Evolutionary conservation across 2,888 invertebrate genomes (phyloP), one percentile per base, ranked within the genome.

Genomic region (Branchellion lobata): DNA sequence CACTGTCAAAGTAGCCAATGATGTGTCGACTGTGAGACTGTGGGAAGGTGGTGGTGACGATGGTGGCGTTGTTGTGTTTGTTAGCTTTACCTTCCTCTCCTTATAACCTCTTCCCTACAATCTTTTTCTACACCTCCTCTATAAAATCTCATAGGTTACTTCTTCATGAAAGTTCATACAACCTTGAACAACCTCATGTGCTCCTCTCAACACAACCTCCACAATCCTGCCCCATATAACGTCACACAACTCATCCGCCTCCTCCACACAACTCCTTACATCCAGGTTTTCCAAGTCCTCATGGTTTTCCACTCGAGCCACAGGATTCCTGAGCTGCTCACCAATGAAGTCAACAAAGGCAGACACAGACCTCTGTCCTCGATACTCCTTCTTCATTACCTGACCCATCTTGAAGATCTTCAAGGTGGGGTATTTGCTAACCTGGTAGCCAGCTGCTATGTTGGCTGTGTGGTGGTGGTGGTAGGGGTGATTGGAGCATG

Each of bases 381-480:
- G 90, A 82, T 89, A 89, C 83, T 89, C 89, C 81, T 86, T 86
- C 83, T 90, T 90, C 24, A 87, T 85, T 18, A 87, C 82, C 81
- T 88, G 85, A n/a, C 89, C 89, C 83, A 87, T 86, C 77, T 94
- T 91, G 84, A 97, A 93, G 29, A 98, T 89, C 89, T 99, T 99
- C 80, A 99, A 88, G 3, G 99, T 99, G 5, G 99, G 99, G 89
- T 99, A 99, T 89, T 99, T 99, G 80, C 93, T 93, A 80, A 99
- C 96, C 86, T 96, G 96, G 88, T 95, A 99, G 84, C 94, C 91
- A 3, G 93, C 91, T 1, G 97, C 93, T 80, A 98, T 90, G 29
- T 91, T 89, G 81, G 89, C 92, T 92, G 85, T 27, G 47, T 24
- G 33, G 21, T 33, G 40, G 14, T 40, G 40, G 40, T 40, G 40